Evolutionary conservation across 2,888 invertebrate species (phyloP), one percentile per base, ranked within the genome.

Genomic region (Tyria jacobaeae): DNA sequence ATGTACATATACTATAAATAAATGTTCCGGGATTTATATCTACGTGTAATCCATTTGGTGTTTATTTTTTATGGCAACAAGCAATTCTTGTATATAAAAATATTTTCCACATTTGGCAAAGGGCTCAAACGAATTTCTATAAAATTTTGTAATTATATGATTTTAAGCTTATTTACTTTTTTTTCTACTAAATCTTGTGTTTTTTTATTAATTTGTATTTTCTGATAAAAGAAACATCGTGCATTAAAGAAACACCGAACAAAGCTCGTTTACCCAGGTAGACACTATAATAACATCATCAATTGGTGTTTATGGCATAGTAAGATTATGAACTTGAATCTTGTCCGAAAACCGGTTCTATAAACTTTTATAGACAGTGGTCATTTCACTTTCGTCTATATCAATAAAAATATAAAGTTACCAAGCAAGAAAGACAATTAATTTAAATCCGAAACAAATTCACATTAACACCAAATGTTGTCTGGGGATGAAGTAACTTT

Each of bases 321-420:
- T 35, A 51, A 21, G 35, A 35, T 35, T 35, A 35, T 51, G 35
- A 24, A 51, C 15, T 51, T 51, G 35, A 35, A 24, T 24, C 9
- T 51, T 6, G 14, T 24, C 34, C 1, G 15, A 51, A 35, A 51
- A 51, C 51, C 35, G 14, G 51, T 24, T 51, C 24, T 15, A 7
- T 14, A 24, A 35, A n/a, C 3, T 35, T 14, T 35, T 21, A 51
- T 21, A 15, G 34, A 44, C 25, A 53, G 24, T 25, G 35, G 39
- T 27, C 24, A 27, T 53, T 37, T 53, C 39, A 51, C 51, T 51
- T 51, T 51, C 24, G 24, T 51, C 35, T 9, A 51, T 35, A 35
- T 51, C 51, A 7, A 3, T 34, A 51, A 35, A 35, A 31, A 51
- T 24, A 24, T 51, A 6, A 14, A 51, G 21, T 51, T 35, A 51